Base-by-base conservation (phyloP, 2,888 invertebrate genomes). In the Lamproptera curius region DNA sequence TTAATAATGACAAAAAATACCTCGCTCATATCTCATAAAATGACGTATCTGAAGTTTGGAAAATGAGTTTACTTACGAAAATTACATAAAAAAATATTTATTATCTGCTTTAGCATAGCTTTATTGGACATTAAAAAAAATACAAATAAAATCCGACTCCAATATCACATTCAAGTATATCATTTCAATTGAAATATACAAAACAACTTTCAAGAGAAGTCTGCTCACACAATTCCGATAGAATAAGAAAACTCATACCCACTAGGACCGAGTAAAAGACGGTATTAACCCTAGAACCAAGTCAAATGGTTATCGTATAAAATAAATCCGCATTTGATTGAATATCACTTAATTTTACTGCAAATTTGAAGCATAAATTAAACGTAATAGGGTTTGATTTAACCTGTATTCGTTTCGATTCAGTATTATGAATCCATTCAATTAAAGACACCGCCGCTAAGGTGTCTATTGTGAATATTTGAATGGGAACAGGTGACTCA, bases 351-450 rank as follows among this genome's bases (percentile, higher is more conserved):
- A n/a, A 31, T 5, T 5, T 1, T 11, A 3, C 4, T 31, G n/a
- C 31, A 31, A 31, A 31, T 11, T n/a, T 2, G n/a, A 23, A 23
- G 5, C 20, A 15, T 65, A 52, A 50, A 0, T 0, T 0, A 15
- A 16, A 26, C 26, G 35, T 1, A 9, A 54, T 61, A 74, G 50
- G 58, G 67, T 54, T 52, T 31, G 61, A 43, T 63, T 48, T 71
- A 26, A 54, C 39, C 46, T 62, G 57, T 26, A 35, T 42, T 16
- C 41, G n/a, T 20, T 43, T 70, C 73, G 66, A 72, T 67, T 68
- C 64, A 65, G 55, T 60, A 66, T 72, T 67, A 68, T 65, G 65
- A 65, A 62, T 61, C 67, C 62, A 69, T 75, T 73, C 70, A 76
- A 76, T 76, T 77, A 76, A 60, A 63, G 62, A 60, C 60, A 62